Evolutionary conservation across 2,888 invertebrate species (phyloP).

Genomic region (Thymelicus sylvestris): DNA sequence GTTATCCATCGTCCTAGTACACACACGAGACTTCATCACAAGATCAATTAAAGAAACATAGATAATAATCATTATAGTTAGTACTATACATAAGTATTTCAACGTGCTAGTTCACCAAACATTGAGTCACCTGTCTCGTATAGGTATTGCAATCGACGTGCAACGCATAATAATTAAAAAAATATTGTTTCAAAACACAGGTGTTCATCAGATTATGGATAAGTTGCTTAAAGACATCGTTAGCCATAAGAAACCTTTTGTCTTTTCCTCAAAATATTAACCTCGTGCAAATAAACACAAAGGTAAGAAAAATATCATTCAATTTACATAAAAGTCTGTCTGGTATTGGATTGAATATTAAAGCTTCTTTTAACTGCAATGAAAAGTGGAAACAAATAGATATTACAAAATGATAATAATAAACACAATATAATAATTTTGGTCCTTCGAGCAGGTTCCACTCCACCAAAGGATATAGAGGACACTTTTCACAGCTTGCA

Average conservation of each 20-base stretch:
- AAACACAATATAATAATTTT: background rate
- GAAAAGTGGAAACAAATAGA: too few species aligned
- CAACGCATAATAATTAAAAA: slow-evolving; percentile 7
- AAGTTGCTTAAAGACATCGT: slow-evolving; percentile 12
- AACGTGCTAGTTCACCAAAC: background rate
- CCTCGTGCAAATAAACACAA: too few species aligned
- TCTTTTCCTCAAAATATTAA: too few species aligned
- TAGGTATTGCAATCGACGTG: slow-evolving; percentile 19
- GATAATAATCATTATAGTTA: background rate
- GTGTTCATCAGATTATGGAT: slow-evolving; percentile 24
- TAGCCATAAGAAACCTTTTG: slow-evolving; percentile 12
- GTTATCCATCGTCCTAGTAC: too few species aligned
- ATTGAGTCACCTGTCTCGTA: slow-evolving; percentile 29
- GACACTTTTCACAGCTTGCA: background rate
- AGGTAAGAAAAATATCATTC: too few species aligned
- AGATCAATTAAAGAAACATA: background rate
- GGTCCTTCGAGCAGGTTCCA: slow-evolving; percentile 6
- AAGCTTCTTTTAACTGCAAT: too few species aligned
- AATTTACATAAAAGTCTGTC: too few species aligned
- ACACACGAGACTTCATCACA: too few species aligned
- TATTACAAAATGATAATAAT: too few species aligned
- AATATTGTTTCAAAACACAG: slow-evolving; percentile 24
- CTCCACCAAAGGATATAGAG: background rate
- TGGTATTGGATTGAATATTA: too few species aligned
- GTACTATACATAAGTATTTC: background rate